These are phyloP conservation scores for Brachyhypopomus gauderio DNA, from an alignment of 2,113 vertebrate species.

Conservation along the genomic window DNA sequence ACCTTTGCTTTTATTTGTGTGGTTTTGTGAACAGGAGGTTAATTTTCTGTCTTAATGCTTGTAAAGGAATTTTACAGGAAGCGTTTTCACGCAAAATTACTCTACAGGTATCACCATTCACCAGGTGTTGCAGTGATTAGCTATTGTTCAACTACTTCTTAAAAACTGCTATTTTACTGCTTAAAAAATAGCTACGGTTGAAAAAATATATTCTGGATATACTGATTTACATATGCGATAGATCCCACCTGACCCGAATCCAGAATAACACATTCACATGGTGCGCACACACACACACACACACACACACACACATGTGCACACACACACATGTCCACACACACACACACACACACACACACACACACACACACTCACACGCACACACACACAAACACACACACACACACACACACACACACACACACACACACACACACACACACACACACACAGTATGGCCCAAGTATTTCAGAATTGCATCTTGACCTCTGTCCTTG, in stretches of 20 bases:
- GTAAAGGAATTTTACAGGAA: background rate
- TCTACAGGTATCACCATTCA: background rate
- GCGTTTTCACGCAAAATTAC: background rate
- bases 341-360: background rate
- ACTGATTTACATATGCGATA: slow-evolving; percentile 11
- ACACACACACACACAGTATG: slow-evolving; percentile 1
- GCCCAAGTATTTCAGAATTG: slow-evolving; percentile 18
- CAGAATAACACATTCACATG: background rate
- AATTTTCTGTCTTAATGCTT: background rate
- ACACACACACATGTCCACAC: no score
- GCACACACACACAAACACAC: slow-evolving; percentile 14
- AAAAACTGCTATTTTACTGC: no score
- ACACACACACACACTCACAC: slow-evolving; percentile 13
- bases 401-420: slow-evolving; percentile 16
- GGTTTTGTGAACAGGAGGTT: background rate
- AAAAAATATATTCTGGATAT: background rate
- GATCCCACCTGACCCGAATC: background rate
- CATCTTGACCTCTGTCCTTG: slow-evolving; percentile 36
- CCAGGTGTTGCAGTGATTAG: background rate
- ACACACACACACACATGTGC: slow-evolving; percentile 6
- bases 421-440: slow-evolving; percentile 30
- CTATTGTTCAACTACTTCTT: background rate
- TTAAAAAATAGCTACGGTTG: no score
- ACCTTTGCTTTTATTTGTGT: background rate
- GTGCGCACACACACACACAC: background rate